phyloP scores from a whole-genome alignment of 2,113 vertebrate genomes.

The Sylvilagus bachmani region DNA sequence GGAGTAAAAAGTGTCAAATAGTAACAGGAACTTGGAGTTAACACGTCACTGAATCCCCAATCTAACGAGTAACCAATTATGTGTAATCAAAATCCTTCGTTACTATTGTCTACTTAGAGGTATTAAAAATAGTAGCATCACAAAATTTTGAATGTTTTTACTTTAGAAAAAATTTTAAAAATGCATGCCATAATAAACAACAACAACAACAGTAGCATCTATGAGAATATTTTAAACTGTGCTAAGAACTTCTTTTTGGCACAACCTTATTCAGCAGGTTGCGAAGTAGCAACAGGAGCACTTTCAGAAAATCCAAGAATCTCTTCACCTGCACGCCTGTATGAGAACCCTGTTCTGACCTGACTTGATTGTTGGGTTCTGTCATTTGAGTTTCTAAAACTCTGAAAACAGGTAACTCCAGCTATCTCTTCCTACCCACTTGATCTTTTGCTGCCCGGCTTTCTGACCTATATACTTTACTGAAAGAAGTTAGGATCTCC shows the following conservation, averaged over 20 bases:
- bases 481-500: background rate
- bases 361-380: background rate
- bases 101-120: background rate
- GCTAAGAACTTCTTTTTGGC: background rate
- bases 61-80: background rate
- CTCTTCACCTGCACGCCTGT: background rate
- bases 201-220: too few species aligned
- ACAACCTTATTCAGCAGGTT: background rate
- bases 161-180: too few species aligned
- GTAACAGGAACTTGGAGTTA: background rate
- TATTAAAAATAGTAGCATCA: background rate
- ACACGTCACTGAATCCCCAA: conserved; percentile 3
- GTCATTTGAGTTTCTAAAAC: background rate
- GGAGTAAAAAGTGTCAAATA: background rate
- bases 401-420: background rate
- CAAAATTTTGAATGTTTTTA: background rate
- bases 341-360: background rate
- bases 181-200: too few species aligned
- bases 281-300: background rate
- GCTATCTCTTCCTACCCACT: background rate
- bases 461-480: background rate
- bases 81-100: background rate
- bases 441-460: background rate
- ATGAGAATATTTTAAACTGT: background rate
- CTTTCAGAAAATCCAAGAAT: conserved; percentile 11